Base-by-base conservation (phyloP, 2,888 invertebrate species). In the Nezara viridula region DNA sequence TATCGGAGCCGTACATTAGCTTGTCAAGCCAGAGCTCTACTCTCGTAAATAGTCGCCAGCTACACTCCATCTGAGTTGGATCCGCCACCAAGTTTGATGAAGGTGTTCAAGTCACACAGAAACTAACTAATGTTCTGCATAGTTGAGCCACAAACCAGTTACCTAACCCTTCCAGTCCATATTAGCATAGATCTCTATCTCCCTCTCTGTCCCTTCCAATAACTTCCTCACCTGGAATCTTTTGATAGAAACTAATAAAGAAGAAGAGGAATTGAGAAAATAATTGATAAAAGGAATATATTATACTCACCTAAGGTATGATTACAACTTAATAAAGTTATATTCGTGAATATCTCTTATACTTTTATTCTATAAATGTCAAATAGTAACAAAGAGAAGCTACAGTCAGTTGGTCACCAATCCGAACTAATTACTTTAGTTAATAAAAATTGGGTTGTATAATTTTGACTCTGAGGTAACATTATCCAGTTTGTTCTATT, bases 21-120 rank as follows among this genome's bases (percentile, higher is more conserved):
- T 60, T 60, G 60, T 60, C 60, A 27, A 27, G 60, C 14, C 60
- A 60, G 27, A 14, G 27, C 3, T 60, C 12, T 60, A 60, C 60
- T 60, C n/a, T 60, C 60, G 60, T 60, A 60, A 60, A 60, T 60
- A 60, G 60, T 60, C 60, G 60, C 60, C 60, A 60, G 60, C 60
- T 2, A 60, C 60, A 60, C 60, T 60, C 60, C 60, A 60, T 60
- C 60, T 60, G 27, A 60, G 60, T 60, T 60, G 60, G 60, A 60
- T 60, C 60, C 27, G 12, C 60, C 60, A 60, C 27, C 60, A 60
- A 60, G 60, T 60, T 60, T 60, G 60, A 60, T 60, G 60, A 60
- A 60, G 60, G 60, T 60, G 60, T 60, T 60, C 60, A 60, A 60
- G 60, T 60, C 60, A 60, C 60, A 60, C 60, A 60, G 60, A 60